Evolutionary conservation across 2,797 vertebrate species (phyloP).

Genomic region (Rhinophrynus dorsalis): DNA sequence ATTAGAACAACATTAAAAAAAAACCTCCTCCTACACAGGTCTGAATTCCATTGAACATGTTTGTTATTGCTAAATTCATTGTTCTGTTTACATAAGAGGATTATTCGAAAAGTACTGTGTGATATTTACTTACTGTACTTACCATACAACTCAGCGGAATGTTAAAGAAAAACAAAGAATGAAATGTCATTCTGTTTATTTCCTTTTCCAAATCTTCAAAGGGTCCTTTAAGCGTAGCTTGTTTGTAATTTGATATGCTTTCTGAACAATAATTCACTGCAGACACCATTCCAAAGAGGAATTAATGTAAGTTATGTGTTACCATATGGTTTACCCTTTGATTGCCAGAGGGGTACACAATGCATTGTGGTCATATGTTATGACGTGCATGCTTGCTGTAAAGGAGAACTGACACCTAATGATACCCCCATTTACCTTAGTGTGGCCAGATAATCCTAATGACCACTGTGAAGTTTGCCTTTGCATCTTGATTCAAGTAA

Average conservation of each 20-base stretch:
- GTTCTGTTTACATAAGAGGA: constrained; percentile 29
- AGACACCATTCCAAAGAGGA: neutral
- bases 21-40: neutral
- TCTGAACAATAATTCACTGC: constrained; percentile 27
- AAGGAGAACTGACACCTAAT: too few relatives aligned
- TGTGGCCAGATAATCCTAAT: too few relatives aligned
- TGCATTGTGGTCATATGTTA: too few relatives aligned
- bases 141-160: constrained; percentile 33
- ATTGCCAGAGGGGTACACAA: neutral
- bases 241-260: constrained; percentile 40
- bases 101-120: constrained; percentile 32
- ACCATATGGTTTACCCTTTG: constrained; percentile 6
- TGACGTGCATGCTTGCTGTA: too few relatives aligned
- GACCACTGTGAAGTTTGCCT: too few relatives aligned
- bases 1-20: too few relatives aligned
- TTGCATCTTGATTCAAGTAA: too few relatives aligned
- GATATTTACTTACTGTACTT: constrained; percentile 36
- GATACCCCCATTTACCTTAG: too few relatives aligned
- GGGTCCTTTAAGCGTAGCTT: constrained; percentile 23
- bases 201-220: constrained; percentile 38
- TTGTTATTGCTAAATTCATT: constrained; percentile 26
- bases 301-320: constrained; percentile 16
- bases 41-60: constrained; percentile 10
- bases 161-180: constrained; percentile 31
- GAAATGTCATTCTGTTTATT: constrained; percentile 37